Evolutionary conservation across 35 echinoderm and acorn worm genomes (phyloP).

Genomic region (Heliocidaris erythrogramma): DNA sequence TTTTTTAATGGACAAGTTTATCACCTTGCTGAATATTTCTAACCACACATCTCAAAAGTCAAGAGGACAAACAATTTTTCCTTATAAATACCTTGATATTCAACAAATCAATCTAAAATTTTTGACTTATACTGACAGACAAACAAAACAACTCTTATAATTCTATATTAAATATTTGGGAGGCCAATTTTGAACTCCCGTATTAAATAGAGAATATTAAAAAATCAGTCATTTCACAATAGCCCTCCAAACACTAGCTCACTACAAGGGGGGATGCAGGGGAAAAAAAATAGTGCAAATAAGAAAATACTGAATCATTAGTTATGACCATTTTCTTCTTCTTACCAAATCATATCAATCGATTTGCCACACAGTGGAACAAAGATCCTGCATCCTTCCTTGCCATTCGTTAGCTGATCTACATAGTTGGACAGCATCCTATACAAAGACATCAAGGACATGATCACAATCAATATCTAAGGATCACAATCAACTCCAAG

Average conservation of each 20-base stretch:
- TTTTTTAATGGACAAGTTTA: too few species aligned
- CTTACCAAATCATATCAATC: neutral
- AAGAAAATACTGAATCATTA: neutral
- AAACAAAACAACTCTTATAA: neutral
- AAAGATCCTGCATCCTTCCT: neutral
- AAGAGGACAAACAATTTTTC: too few species aligned
- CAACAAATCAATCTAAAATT: too few species aligned
- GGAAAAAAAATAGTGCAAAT: neutral
- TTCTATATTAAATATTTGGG: neutral
- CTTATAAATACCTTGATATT: too few species aligned
- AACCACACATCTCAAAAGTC: too few species aligned
- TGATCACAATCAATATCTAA: neutral
- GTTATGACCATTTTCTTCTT: neutral
- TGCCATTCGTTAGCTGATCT: neutral
- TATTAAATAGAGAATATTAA: too few species aligned
- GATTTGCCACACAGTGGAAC: constrained; percentile 16
- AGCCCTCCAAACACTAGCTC: neutral
- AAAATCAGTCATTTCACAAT: neutral
- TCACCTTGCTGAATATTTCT: too few species aligned
- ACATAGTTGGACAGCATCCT: neutral
- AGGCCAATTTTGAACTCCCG: neutral
- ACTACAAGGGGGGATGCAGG: neutral
- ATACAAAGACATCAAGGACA: neutral
- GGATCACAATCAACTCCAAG: neutral
- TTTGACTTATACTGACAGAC: too few species aligned